Base-by-base conservation (phyloP, 2,888 invertebrate genomes). In the Nemotelus pantherinus region DNA sequence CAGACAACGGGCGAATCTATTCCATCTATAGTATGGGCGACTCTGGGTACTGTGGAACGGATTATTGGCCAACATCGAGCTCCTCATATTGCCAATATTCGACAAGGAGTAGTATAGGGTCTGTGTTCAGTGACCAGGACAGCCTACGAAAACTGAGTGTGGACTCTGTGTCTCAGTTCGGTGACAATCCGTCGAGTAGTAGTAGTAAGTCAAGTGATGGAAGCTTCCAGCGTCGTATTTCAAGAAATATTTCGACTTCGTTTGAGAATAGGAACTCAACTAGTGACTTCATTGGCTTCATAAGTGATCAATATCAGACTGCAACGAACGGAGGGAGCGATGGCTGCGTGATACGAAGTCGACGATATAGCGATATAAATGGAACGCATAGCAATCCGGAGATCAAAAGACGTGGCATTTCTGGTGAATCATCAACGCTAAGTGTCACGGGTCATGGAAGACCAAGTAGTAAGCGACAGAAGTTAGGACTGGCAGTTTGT, bases 401-500 rank as follows among this genome's bases (percentile, higher is more conserved):
- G 82, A 87, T 87, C 80, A 84, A 78, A n/a, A 82, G 84, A 2
- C 81, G 81, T 9, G 72, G 77, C 45, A 41, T 71, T 3, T 77
- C 74, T 71, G 70, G 71, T 7, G 77, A 78, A 5, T 25, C 25
- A 25, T 45, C 58, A n/a, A 41, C 71, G 65, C n/a, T 72, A 48
- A 78, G 72, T 44, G 41, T 53, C 4, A 53, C 76, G 43, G 71
- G 76, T 74, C 77, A 71, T 41, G 50, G 48, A 7, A 60, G 70
- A 7, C 55, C 79, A 70, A 76, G 77, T 47, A 75, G 76, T 45
- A 84, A 84, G 48, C 84, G 88, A 7, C 89, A 90, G 2, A 92
- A 92, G 84, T 87, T 93, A 10, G 94, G 93, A 1, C 85, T 94
- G 48, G 92, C 92, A 7, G 89, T 94, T 79, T 88, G 93, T 77